phyloP scores from a whole-genome alignment of 2,888 invertebrate genomes.

The Chrysomela aeneicollis region DNA sequence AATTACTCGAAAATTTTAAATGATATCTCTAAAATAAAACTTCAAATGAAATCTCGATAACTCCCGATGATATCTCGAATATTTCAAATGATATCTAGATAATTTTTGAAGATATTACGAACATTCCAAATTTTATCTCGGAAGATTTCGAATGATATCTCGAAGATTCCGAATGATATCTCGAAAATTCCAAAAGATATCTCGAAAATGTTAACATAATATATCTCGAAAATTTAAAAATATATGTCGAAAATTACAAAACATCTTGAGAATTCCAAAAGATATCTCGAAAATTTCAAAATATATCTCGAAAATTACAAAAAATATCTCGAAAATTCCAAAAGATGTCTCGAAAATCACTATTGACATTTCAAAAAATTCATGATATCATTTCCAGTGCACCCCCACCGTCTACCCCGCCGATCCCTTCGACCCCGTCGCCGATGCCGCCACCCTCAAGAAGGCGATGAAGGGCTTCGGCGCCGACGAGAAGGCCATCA shows the following conservation, averaged over 20 bases:
- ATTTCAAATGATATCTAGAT: neutral
- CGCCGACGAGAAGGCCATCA: conserved; percentile 91
- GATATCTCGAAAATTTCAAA: neutral
- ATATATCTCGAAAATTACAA: too few relatives aligned
- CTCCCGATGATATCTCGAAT: neutral
- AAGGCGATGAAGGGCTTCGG: conserved; percentile 95
- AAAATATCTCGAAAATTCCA: neutral
- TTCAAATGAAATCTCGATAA: neutral
- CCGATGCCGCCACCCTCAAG: conserved; percentile 83
- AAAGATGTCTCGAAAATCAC: neutral
- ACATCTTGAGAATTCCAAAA: neutral
- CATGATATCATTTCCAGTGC: conserved; percentile 66
- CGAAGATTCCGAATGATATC: neutral
- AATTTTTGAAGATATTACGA: neutral
- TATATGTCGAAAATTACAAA: neutral
- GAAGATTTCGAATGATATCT: too few relatives aligned
- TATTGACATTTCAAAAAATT: neutral
- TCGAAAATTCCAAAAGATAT: neutral
- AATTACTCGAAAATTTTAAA: neutral
- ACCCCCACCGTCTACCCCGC: conserved; percentile 89
- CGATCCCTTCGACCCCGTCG: conserved; percentile 84
- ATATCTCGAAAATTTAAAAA: neutral
- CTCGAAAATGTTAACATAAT: neutral
- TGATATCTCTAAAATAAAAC: too few relatives aligned
- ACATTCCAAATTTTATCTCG: too few relatives aligned